phyloP scores from a whole-genome alignment of 2,113 vertebrate species.

The Cichladusa arquata region DNA sequence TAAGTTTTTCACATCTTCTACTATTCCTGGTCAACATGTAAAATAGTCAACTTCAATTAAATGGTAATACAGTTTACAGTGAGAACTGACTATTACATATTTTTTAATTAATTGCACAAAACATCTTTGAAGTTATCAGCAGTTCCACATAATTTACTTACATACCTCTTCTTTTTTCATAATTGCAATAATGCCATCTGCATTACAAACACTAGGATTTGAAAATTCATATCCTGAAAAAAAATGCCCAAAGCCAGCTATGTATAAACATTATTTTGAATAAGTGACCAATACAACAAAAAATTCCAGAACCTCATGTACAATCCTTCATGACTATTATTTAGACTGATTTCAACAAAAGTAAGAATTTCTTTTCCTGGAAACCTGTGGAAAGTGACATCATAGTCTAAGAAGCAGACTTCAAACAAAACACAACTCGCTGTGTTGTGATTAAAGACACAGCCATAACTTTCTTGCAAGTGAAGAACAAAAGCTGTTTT shows the following conservation, averaged over 20 bases:
- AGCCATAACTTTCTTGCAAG: background rate
- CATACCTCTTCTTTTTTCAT: constrained; percentile 25
- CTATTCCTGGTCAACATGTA: background rate
- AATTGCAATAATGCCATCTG: background rate
- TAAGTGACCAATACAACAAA: background rate
- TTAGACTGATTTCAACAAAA: background rate
- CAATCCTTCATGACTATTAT: background rate
- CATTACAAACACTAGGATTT: background rate
- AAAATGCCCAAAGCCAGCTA: background rate
- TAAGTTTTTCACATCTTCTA: background rate
- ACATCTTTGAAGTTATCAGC: background rate
- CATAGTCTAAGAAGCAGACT: background rate
- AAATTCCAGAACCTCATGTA: background rate
- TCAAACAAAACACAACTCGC: background rate
- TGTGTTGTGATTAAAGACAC: background rate
- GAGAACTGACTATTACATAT: background rate
- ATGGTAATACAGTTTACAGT: background rate
- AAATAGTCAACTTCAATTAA: background rate
- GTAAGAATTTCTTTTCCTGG: background rate
- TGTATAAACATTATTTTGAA: background rate
- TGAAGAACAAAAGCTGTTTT: background rate
- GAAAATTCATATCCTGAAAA: constrained; percentile 37
- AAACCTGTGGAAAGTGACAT: background rate
- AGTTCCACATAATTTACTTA: background rate
- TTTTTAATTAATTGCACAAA: background rate